phyloP scores from a whole-genome alignment of 2,113 vertebrate genomes.

The zebrafish (Danio rerio) region GRCz12tu NC_133195.1:55742501-55743000 shows the following conservation, averaged over 20 bases:
- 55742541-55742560: too few species aligned
- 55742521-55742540: too few species aligned
- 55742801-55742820: slow-evolving; percentile 14
- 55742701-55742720: slow-evolving; percentile 24
- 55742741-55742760: slow-evolving; percentile 39
- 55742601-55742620: too few species aligned
- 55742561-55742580: too few species aligned
- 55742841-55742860: not conserved
- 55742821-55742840: slow-evolving; percentile 35
- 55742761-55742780: slow-evolving; percentile 39
- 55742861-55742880: not conserved
- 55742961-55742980: too few species aligned
- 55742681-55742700: slow-evolving; percentile 23
- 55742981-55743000: too few species aligned
- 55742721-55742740: slow-evolving; percentile 27
- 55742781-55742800: slow-evolving; percentile 45
- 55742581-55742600: too few species aligned
- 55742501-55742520: too few species aligned
- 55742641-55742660: not conserved
- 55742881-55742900: not conserved
- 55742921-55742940: too few species aligned
- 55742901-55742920: slow-evolving; percentile 23
- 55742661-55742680: not conserved
- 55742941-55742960: too few species aligned
- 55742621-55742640: too few species aligned